phyloP scores from a whole-genome alignment of 2,113 vertebrate genomes.

The Lophura nycthemera region DNA sequence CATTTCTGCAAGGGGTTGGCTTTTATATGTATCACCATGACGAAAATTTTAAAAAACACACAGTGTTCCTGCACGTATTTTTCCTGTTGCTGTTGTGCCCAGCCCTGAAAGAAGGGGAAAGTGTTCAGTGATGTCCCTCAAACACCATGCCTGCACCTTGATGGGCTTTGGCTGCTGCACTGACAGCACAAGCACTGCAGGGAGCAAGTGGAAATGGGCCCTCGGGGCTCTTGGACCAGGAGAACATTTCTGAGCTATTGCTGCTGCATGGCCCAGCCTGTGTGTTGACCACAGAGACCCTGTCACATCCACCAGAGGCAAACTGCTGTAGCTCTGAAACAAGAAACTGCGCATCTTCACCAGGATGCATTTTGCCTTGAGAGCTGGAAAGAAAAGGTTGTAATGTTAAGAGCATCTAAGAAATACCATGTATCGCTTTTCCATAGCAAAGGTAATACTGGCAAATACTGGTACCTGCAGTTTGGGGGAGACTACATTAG shows the following conservation, averaged over 20 bases:
- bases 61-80: background rate
- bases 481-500: background rate
- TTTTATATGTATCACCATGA: background rate
- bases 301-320: background rate
- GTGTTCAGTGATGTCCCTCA: accelerated
- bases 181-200: too few species aligned
- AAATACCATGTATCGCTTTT: background rate
- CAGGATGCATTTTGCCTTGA: background rate
- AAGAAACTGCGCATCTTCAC: background rate
- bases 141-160: accelerated
- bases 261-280: background rate
- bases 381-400: constrained; percentile 14
- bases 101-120: background rate
- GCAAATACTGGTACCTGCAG: background rate
- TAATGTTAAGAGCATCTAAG: constrained; percentile 40
- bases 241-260: background rate
- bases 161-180: background rate
- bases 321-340: background rate
- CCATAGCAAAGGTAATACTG: background rate
- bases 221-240: accelerated
- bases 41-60: background rate
- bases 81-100: background rate
- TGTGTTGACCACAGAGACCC: background rate
- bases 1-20: background rate
- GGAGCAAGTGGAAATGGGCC: background rate